A percentile compares a stretch with the other conserved stretches of the same genome.
phyloP scores from a whole-genome alignment of 2,113 vertebrate genomes.

The Proterorhinus semilunaris region DNA sequence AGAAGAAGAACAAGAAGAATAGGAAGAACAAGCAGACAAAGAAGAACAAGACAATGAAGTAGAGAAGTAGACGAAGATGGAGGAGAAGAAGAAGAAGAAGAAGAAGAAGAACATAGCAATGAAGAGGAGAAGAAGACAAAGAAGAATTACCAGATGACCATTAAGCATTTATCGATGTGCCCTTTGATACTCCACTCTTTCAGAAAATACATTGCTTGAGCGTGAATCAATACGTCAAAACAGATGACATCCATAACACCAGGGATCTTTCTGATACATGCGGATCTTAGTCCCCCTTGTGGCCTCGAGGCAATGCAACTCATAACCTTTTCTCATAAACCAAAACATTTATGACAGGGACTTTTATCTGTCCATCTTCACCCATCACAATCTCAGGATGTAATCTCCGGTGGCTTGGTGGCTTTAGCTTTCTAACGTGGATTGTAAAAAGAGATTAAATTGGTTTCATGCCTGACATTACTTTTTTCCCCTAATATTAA shows the following conservation, averaged over 20 bases:
- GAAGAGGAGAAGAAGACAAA: no score
- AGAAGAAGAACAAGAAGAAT: no score
- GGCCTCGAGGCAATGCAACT: background rate
- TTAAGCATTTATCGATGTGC: no score
- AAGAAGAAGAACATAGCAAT: no score
- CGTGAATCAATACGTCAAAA: background rate
- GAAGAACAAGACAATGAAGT: no score
- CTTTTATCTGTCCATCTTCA: conserved; percentile 5
- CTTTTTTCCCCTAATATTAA: background rate
- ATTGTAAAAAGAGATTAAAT: background rate
- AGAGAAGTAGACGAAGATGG: no score
- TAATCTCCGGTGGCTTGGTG: background rate
- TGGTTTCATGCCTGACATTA: background rate
- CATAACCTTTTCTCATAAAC: conserved; percentile 4
- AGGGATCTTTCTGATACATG: background rate
- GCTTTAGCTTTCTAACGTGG: background rate
- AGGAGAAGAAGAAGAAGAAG: no score
- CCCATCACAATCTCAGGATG: background rate
- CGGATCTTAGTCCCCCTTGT: conserved; percentile 1
- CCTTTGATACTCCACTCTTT: background rate
- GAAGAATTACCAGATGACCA: no score
- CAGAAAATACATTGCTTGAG: background rate
- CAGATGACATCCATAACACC: background rate
- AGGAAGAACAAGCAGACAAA: no score
- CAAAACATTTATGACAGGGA: conserved; percentile 3